Percentiles rank a stretch among this genome's conserved stretches.
Evolutionary conservation across 2,888 invertebrate genomes (phyloP).

Genomic region (Corythucha ciliata): DNA sequence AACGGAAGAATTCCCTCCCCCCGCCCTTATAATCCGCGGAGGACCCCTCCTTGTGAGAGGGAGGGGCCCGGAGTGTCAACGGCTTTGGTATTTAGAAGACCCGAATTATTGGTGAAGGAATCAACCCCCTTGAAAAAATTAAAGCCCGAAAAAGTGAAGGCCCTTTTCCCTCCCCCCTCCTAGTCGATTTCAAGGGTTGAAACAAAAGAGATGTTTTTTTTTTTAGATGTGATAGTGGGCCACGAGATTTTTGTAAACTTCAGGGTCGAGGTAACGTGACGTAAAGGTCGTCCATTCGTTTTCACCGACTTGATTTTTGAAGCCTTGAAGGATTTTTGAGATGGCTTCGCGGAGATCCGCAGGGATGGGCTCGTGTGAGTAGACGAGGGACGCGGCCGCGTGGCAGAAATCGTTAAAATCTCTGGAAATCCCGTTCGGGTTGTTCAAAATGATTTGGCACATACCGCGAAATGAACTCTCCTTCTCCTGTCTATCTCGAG

Average conservation of each 20-base stretch:
- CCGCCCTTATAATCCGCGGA: no score
- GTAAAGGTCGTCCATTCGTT: conserved; percentile 96
- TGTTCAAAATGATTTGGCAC: conserved; percentile 97
- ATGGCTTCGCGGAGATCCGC: conserved; percentile 92
- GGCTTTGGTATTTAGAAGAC: no score
- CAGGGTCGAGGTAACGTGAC: conserved; percentile 49
- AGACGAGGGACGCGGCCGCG: conserved; percentile 96
- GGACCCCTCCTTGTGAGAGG: no score
- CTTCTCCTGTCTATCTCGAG: conserved; percentile 98
- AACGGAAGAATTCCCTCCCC: no score
- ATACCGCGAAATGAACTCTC: conserved; percentile 98
- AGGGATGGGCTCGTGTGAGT: conserved; percentile 60
- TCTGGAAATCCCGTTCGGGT: conserved; percentile 90
- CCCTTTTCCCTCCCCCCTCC: no score
- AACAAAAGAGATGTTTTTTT: no score
- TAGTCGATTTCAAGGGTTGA: no score
- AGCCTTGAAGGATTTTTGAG: conserved; percentile 94
- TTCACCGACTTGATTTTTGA: conserved; percentile 93
- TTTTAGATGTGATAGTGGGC: conserved; percentile 21
- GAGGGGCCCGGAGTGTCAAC: no score
- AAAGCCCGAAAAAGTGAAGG: no score
- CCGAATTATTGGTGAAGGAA: no score
- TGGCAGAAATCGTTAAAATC: conserved; percentile 99
- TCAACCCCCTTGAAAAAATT: no score
- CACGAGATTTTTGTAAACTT: conserved; percentile 15